Percentiles rank a stretch among this genome's conserved stretches.
phyloP scores from a whole-genome alignment of 2,113 vertebrate genomes.

The Solea solea region DNA sequence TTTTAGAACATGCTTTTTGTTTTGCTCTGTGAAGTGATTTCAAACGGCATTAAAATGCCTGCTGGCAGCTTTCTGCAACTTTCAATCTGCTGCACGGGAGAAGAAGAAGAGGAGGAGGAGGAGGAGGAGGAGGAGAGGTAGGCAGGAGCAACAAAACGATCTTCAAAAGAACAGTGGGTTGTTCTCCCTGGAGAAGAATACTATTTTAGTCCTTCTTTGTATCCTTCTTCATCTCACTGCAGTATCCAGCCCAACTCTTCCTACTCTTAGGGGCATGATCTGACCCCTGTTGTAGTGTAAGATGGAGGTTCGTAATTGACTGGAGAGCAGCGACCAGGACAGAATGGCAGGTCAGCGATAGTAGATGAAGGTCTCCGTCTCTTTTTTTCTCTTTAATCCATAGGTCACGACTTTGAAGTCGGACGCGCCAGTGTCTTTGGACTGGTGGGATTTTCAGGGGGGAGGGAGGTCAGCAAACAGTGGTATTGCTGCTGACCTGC shows the following conservation, averaged over 20 bases:
- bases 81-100: slow-evolving; percentile 33
- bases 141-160: slow-evolving; percentile 26
- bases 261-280: not conserved
- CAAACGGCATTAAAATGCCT: slow-evolving; percentile 22
- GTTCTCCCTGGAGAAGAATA: slow-evolving; percentile 5
- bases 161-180: slow-evolving; percentile 45
- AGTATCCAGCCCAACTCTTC: slow-evolving; percentile 7
- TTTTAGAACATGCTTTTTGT: slow-evolving; percentile 7
- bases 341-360: slow-evolving; percentile 21
- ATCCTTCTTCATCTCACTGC: slow-evolving; percentile 13
- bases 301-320: slow-evolving; percentile 52
- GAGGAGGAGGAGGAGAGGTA: slow-evolving; percentile 22
- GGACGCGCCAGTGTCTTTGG: not conserved
- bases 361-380: slow-evolving; percentile 29
- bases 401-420: slow-evolving; percentile 45
- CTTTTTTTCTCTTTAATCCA: slow-evolving; percentile 22
- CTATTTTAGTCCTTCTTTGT: slow-evolving; percentile 32
- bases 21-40: slow-evolving; percentile 8
- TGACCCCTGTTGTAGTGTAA: slow-evolving; percentile 4
- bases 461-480: not conserved
- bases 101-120: slow-evolving; percentile 22
- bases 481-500: no score
- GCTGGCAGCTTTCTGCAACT: slow-evolving; percentile 11
- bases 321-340: slow-evolving; percentile 44
- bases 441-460: not conserved